These are phyloP conservation scores for Lepidonotus clava DNA, from an alignment of 2,888 invertebrate species.

Conservation along the genomic window DNA sequence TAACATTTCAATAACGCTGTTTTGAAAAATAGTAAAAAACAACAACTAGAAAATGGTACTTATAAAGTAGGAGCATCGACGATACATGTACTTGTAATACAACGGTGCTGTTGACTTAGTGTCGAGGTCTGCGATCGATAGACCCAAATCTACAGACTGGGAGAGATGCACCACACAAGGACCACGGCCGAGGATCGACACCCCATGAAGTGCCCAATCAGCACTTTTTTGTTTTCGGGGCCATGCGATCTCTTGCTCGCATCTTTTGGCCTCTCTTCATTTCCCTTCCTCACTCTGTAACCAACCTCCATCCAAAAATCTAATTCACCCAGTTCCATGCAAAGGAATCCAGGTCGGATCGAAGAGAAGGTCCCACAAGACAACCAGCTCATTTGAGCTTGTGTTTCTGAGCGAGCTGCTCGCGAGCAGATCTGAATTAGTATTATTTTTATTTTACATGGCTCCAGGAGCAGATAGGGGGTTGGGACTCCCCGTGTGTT, in stretches of 20 bases:
- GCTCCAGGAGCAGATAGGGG: no score
- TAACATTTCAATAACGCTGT: no score
- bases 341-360: constrained; percentile 14
- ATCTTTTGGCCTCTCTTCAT: neutral
- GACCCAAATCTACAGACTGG: neutral
- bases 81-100: neutral
- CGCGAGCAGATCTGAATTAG: no score
- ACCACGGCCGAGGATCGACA: neutral
- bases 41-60: no score
- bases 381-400: neutral
- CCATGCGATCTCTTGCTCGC: neutral
- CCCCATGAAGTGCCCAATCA: constrained; percentile 22
- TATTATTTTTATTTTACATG: no score
- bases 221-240: neutral
- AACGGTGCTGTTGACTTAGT: constrained; percentile 1
- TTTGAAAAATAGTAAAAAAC: no score
- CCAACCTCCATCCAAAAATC: neutral
- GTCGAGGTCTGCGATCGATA: neutral
- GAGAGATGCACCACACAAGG: neutral
- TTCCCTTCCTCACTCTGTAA: neutral
- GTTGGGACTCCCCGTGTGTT: no score
- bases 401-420: neutral
- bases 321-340: neutral
- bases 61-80: no score
- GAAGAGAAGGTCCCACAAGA: neutral